A percentile compares a stretch with the other conserved stretches of the same genome.
Conservation (phyloP, 2,888 invertebrate genomes). For the Antheraea assamensis region DNA sequence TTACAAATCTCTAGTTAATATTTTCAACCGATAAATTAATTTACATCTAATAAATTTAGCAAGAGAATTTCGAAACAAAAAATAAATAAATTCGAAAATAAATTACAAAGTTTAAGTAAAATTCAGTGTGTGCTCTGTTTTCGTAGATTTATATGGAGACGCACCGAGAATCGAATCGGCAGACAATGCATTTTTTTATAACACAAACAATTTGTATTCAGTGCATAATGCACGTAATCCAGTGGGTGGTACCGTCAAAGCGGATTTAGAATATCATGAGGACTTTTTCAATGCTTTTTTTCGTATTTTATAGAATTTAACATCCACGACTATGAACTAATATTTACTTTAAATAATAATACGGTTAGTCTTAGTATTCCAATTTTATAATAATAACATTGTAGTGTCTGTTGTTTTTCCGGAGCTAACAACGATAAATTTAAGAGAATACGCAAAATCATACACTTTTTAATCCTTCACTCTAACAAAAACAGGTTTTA, state of each 20-base stretch:
- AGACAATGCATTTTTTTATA: conserved; percentile 63
- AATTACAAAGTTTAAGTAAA: conserved; percentile 35
- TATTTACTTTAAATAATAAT: neutral
- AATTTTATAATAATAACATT: too few species aligned
- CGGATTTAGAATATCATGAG: conserved; percentile 66
- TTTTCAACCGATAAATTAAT: neutral
- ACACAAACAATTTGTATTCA: conserved; percentile 67
- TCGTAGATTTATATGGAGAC: conserved; percentile 60
- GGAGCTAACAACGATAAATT: neutral
- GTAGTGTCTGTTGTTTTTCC: too few species aligned
- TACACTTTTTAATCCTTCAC: neutral
- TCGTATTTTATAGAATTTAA: conserved; percentile 24
- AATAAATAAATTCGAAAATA: conserved; percentile 16
- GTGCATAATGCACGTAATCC: conserved; percentile 67
- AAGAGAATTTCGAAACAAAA: neutral
- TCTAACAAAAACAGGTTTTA: neutral
- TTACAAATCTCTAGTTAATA: neutral
- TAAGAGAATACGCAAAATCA: neutral
- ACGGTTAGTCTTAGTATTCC: neutral
- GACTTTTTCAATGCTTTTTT: conserved; percentile 50
- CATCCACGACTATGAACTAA: conserved; percentile 18
- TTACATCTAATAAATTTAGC: neutral
- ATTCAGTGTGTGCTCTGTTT: conserved; percentile 43
- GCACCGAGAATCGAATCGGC: conserved; percentile 65
- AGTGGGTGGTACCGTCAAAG: conserved; percentile 66